These are phyloP conservation scores for Alviniconcha marisindica DNA, from an alignment of 1,140 invertebrate genomes.

Conservation along the genomic window DNA sequence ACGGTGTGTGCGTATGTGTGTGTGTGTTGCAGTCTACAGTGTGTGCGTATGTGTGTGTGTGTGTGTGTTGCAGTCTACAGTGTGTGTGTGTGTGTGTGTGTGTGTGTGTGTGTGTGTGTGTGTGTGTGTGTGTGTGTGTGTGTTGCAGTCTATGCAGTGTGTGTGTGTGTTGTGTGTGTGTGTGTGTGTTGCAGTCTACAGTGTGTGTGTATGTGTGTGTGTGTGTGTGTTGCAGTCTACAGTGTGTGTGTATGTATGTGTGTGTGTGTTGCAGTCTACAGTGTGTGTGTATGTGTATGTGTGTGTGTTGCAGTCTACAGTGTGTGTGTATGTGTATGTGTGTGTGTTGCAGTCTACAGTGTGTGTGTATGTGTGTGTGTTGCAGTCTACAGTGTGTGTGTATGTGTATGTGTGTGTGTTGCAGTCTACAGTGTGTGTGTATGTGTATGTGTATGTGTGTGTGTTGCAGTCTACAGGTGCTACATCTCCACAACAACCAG, in stretches of 20 bases:
- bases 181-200: no score
- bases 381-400: not conserved
- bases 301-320: no score
- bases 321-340: not conserved
- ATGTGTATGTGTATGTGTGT: not conserved
- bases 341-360: not conserved
- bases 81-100: not conserved
- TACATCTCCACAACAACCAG: slow-evolving; percentile 75
- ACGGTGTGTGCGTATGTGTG: no score
- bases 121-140: not conserved
- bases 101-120: not conserved
- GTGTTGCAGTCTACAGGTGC: slow-evolving; percentile 65
- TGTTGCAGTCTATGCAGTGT: no score
- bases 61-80: no score
- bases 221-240: no score
- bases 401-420: not conserved
- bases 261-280: no score
- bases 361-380: not conserved
- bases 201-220: not conserved
- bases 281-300: not conserved
- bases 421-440: no score
- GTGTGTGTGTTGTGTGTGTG: no score
- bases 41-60: no score
- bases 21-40: no score
- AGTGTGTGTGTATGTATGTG: not conserved